Evolutionary conservation across 2,888 invertebrate genomes (phyloP).

Genomic region (Flexamia atlantica): DNA sequence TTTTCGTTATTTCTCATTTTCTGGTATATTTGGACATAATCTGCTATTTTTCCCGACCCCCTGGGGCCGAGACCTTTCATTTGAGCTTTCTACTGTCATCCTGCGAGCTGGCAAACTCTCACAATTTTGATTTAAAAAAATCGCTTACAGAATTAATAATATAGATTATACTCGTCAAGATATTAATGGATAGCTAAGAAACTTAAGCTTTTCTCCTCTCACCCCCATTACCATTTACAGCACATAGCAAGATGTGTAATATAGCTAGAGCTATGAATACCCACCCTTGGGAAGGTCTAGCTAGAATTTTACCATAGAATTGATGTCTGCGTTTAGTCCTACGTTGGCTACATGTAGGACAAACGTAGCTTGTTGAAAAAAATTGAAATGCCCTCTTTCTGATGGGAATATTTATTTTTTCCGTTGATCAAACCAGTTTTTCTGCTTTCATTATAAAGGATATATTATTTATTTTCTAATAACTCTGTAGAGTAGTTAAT

Average conservation of each 20-base stretch:
- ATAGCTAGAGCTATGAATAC: conserved; percentile 24
- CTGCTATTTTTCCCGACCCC: no score
- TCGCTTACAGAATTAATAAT: no score
- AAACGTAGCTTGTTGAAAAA: conserved; percentile 2
- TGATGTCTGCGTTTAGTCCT: conserved; percentile 15
- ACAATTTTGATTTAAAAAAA: no score
- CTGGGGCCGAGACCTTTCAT: no score
- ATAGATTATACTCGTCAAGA: no score
- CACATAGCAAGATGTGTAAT: conserved; percentile 33
- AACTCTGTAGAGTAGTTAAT: no score
- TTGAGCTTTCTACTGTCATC: no score
- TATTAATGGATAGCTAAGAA: no score
- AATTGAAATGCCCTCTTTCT: conserved; percentile 20
- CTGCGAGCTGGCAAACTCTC: no score
- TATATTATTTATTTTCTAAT: conserved; percentile 46
- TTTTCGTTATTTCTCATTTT: no score
- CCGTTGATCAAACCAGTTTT: neutral
- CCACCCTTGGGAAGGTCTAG: conserved; percentile 34
- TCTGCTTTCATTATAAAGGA: conserved; percentile 5
- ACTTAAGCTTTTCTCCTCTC: no score
- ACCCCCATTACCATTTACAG: conserved; percentile 34
- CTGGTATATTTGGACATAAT: no score
- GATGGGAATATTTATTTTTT: conserved; percentile 8
- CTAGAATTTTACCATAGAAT: conserved; percentile 41
- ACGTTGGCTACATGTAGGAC: conserved; percentile 28